Evolutionary conservation across 2,113 vertebrate genomes (phyloP), one percentile per base, ranked within the genome.

Genomic region (Romanogobio albipinnatus): DNA sequence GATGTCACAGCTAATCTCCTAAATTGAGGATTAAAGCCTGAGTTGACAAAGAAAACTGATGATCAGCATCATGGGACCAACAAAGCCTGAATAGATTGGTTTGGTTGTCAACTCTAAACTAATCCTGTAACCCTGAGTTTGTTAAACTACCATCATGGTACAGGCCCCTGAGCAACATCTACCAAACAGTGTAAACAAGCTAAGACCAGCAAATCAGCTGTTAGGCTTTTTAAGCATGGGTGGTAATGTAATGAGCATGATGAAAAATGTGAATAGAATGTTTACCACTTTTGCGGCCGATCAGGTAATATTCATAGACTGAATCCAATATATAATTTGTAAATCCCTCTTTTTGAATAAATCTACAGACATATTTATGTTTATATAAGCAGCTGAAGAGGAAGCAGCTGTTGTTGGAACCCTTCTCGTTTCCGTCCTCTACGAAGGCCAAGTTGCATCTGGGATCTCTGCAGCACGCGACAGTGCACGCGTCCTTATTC

Each of bases 371-470:
- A 1, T 96, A 97, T 36, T 81, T 85, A 49, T 96, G 94, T 51
- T 96, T 94, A 45, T 96, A 95, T 66, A 97, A 82, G 90, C 98
- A 99, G 91, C 95, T 86, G 85, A 99, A 93, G 66, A 97, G 95
- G 82, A 94, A 95, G 89, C 98, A 98, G 59, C 88, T 87, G 1
- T 64, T 87, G 56, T 93, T 83, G 1, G 49, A 68, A 43, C 81
- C 87, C 0, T 84, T 39, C 39, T 68, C 90, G 0, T 82, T 85
- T 26, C 3, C 49, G 76, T 90, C 77, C 88, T 96, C 95, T 83
- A 97, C 90, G 11, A 98, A 92, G 17, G 95, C 97, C 89, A 98
- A 82, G 89, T 97, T 96, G 84, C 98, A 99, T 11, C 10, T 29
- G 0, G 78, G 13, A 0, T 92, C 39, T 76, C 26, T 68, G 62